Evolutionary conservation across 2,888 invertebrate species (phyloP).

Genomic region (Agapostemon virescens): DNA sequence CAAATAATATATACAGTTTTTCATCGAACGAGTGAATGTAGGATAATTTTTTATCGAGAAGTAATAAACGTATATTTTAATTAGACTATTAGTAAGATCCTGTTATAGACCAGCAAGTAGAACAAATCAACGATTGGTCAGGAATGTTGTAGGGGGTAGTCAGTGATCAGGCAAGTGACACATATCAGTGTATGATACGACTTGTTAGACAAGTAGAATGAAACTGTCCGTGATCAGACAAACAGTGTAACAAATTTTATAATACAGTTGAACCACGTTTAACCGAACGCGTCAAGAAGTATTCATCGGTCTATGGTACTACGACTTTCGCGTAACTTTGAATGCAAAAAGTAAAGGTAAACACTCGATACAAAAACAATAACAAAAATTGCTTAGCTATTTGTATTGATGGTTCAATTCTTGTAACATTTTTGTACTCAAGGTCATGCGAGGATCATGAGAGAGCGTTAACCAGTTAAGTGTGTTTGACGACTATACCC

Average conservation of each 20-base stretch:
- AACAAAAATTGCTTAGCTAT: background rate
- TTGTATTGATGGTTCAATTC: no score
- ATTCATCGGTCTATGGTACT: no score
- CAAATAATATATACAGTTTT: background rate
- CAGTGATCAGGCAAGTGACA: background rate
- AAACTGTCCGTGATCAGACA: background rate
- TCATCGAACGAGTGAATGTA: background rate
- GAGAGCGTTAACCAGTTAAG: no score
- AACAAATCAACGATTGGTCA: background rate
- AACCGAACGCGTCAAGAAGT: no score
- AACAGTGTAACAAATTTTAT: background rate
- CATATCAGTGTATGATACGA: background rate
- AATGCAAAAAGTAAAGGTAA: no score
- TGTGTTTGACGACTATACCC: no score
- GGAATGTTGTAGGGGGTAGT: background rate
- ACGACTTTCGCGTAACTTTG: no score
- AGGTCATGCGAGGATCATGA: background rate
- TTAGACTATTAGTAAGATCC: background rate
- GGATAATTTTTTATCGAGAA: background rate
- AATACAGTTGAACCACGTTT: no score
- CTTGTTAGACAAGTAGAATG: background rate
- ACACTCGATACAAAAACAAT: background rate
- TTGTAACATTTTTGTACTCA: background rate
- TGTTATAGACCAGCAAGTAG: background rate
- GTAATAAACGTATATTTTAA: no score